Evolutionary conservation across 1,140 invertebrate species (phyloP), one percentile per base, ranked within the genome.

Genomic region (Pectinophora gossypiella): DNA sequence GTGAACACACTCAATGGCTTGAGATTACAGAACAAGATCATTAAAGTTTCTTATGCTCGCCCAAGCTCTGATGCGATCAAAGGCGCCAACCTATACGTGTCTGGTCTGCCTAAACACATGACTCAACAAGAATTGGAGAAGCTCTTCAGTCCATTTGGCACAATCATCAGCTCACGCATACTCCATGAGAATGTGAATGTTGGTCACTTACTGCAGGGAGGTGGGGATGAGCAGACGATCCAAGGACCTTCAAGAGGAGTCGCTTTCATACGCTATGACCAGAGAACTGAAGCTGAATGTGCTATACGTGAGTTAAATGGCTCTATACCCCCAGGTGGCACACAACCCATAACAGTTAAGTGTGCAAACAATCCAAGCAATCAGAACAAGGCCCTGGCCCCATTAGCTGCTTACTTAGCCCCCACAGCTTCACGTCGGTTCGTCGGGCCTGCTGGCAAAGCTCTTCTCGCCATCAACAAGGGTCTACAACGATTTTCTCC

Each of bases 31-130:
- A 96, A 96, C 88, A 97, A 97, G 90, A 95, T 94, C 51, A 96
- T 97, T 68, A 97, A 97, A 93, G 95, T 97, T 61, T 96, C 95
- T 66, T 95, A 94, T 86, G 95, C 95, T 72, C 91, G 95, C 84
- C 95, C 95, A 59, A 95, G 94, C 88, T 94, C 94, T 81, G 95
- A 96, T 88, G 93, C 93, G 56, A 96, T 96, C 76, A 96, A 96
- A 90, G 95, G 95, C 76, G 95, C 95, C 72, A 97, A 97, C 88
- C 90, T 97, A 51, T 96, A 96, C 89, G 95, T 96, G 66, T 95
- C 93, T 77, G 95, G 95, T 62, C 89, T 96, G 64, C 95, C 95
- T 46, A 96, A 95, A 85, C 91, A 93, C 80, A 92, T 96, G 92
- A 94, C 94, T 61, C 94, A 96, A 87, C 91, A 93, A 81, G 95